Evolutionary conservation across 2,797 vertebrate species (phyloP), one percentile per base, ranked within the genome.

Genomic region (Enteromius unitaeniatus): DNA sequence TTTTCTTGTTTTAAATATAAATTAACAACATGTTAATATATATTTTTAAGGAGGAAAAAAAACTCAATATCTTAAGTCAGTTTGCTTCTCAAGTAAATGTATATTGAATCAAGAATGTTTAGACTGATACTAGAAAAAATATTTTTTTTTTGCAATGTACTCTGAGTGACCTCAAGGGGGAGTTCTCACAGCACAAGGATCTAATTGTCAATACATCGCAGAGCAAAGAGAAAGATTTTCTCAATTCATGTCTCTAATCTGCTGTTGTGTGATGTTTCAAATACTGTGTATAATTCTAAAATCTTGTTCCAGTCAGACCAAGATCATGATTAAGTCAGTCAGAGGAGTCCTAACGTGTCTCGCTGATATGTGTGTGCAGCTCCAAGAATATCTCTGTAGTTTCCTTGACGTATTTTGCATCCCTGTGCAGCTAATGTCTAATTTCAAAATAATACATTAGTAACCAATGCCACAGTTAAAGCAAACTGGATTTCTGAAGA

Each of bases 181-280:
- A 91, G 93, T 92, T 93, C 93, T 90, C 91, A 92, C 91, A 86
- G 90, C 91, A 92, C 85, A 86, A 11, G 89, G 89, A 85, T 80
- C 51, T 79, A 80, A 75, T 78, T 42, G 15, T 65, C 40, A 47
- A 62, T 31, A 74, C 70, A 14, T 7, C n/a, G 19, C 49, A 55
- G 28, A 37, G 28, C 49, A 34, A 31, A 58, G 7, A 4, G 34
- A 6, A 58, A 42, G 13, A 58, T 17, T 23, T 37, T 58, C 31
- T 67, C 15, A 37, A 40, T 23, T 26, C 51, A 9, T 10, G 13
- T 76, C 51, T 76, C 34, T 58, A 6, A 23, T 26, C 31, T 34
- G 19, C 11, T 53, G 13, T 34, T n/a, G 49, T n/a, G 19, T 53
- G 19, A 37, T 37, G 21, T 53, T 7, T 51, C 7, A 72, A 72